Evolutionary conservation across 2,888 invertebrate species (phyloP), one percentile per base, ranked within the genome.

Genomic region (Oscheius sp.): DNA sequence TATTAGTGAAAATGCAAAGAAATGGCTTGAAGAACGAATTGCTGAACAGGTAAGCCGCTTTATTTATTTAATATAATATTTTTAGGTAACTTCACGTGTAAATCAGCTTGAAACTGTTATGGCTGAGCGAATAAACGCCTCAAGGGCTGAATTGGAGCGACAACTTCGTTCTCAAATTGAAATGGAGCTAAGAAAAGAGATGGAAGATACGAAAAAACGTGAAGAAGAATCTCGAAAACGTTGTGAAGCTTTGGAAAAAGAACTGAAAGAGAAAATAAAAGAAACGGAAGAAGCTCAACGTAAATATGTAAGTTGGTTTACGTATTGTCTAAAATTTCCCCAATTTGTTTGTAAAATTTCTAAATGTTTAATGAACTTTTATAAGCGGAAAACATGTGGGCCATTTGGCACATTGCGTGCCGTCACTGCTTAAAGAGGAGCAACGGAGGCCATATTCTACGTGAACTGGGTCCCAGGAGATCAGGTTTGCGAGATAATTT

Each of bases 171-270:
- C 79, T 18, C 87, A 86, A 75, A 86, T 85, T 49, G 85, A 86
- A 64, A 77, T 78, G 49, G 87, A 87, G 68, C 76, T 84, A 81
- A 77, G 82, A 25, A 80, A 84, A 41, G 87, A 87, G 63, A 76
- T 85, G 78, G 83, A 82, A 88, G 89, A 90, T 89, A 89, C 90
- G 91, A 88, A 78, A 56, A 80, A 76, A 74, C 69, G 84, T 72
- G 86, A 85, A 78, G 83, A 81, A 87, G 86, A 87, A 35, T 82
- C 86, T 21, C 72, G 74, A 27, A 78, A 77, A 35, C 79, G 80
- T 2, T 84, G 85, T 72, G 73, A 73, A 49, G 78, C 83, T 58
- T 75, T 86, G 41, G 85, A 87, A 69, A 74, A 77, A 25, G 76
- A 82, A 25, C 75, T 87, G 43, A 76, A 80, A 70, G 53, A 72